phyloP scores from a whole-genome alignment of 2,888 invertebrate genomes.

The Oxycera nigricornis region DNA sequence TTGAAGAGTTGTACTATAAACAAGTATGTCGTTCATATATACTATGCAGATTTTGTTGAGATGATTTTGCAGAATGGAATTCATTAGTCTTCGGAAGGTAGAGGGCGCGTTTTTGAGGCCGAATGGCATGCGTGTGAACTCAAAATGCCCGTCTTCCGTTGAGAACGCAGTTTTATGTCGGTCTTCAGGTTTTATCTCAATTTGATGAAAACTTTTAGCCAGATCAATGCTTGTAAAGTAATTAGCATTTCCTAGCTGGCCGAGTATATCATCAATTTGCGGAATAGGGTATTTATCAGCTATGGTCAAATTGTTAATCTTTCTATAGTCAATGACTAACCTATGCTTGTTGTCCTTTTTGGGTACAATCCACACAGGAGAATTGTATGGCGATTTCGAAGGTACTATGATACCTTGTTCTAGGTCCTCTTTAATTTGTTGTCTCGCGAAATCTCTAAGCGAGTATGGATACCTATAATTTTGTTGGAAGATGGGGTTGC shows the following conservation, averaged over 20 bases:
- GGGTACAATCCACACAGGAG: constrained; percentile 22
- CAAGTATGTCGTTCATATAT: constrained; percentile 48
- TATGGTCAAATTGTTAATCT: constrained; percentile 40
- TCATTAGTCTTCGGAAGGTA: constrained; percentile 39
- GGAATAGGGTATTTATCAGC: constrained; percentile 26
- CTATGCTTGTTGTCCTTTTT: constrained; percentile 1
- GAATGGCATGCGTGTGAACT: constrained; percentile 55
- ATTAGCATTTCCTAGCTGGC: constrained; percentile 42
- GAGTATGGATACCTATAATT: constrained; percentile 44
- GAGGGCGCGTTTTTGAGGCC: constrained; percentile 57
- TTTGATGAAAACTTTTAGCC: constrained; percentile 31
- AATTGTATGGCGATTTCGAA: constrained; percentile 45
- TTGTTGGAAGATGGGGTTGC: constrained; percentile 37
- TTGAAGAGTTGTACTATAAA: constrained; percentile 49
- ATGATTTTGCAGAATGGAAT: constrained; percentile 51
- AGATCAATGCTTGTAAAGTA: constrained; percentile 27
- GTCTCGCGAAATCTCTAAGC: constrained; percentile 38
- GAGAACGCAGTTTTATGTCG: constrained; percentile 53
- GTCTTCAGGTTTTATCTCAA: constrained; percentile 45
- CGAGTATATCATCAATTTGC: constrained; percentile 44
- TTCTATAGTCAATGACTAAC: constrained; percentile 35
- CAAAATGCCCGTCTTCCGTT: constrained; percentile 50
- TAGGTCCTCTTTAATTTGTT: constrained; percentile 52
- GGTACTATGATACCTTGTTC: constrained; percentile 42
- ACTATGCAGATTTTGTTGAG: constrained; percentile 41